These are phyloP conservation scores for Bombus affinis DNA, from an alignment of 1,140 invertebrate genomes.

Conservation along the genomic window DNA sequence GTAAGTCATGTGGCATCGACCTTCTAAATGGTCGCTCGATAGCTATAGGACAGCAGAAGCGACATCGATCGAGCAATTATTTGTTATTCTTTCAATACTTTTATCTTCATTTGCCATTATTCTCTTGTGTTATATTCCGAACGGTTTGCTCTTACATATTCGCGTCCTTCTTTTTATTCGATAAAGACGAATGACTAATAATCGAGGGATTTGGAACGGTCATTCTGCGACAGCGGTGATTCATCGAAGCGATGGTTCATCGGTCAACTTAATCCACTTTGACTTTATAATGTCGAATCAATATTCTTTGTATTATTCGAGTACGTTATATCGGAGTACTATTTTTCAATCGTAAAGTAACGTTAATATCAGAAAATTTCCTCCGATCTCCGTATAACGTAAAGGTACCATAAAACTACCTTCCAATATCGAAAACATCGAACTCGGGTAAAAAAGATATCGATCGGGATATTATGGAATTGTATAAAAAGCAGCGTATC, in stretches of 20 bases:
- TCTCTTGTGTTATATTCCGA: background rate
- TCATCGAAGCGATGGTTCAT: background rate
- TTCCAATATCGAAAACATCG: background rate
- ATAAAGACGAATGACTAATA: background rate
- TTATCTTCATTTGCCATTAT: background rate
- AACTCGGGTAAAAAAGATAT: background rate
- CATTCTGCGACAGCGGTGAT: background rate
- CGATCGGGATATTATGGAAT: background rate
- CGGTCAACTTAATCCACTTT: background rate
- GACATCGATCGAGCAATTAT: background rate
- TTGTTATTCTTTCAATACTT: background rate
- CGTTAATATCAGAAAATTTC: too few relatives aligned
- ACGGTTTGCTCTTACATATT: background rate
- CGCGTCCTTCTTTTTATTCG: background rate
- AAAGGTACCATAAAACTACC: background rate
- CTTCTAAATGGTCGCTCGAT: background rate
- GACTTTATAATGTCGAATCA: too few relatives aligned
- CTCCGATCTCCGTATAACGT: too few relatives aligned
- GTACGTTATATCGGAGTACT: too few relatives aligned
- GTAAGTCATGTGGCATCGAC: background rate
- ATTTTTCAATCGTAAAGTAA: background rate
- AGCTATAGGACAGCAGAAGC: background rate
- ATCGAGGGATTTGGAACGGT: background rate
- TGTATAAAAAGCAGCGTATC: background rate
- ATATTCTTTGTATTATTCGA: too few relatives aligned